These are phyloP conservation scores for Scyliorhinus canicula DNA, from an alignment of 2,797 vertebrate species.

Conservation along the genomic window DNA sequence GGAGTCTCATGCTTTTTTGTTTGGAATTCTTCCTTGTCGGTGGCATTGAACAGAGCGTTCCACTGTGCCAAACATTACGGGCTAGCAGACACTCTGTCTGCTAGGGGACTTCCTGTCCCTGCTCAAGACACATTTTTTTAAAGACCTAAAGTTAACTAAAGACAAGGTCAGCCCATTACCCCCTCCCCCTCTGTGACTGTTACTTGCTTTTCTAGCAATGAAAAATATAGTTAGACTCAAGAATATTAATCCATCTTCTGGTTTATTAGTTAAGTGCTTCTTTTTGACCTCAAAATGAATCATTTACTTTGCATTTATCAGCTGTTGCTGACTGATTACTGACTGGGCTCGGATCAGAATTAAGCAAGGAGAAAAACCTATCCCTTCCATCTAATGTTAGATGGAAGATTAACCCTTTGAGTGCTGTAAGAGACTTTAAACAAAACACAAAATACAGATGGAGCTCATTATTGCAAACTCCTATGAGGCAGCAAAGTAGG, in stretches of 20 bases:
- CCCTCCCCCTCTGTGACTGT: constrained; percentile 43
- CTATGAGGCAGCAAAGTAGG: neutral
- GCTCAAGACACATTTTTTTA: constrained; percentile 49
- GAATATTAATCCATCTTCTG: constrained; percentile 51
- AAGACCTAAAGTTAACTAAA: constrained; percentile 46
- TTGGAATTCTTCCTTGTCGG: constrained; percentile 45
- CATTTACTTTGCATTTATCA: constrained; percentile 46
- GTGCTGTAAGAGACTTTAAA: neutral
- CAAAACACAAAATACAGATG: neutral
- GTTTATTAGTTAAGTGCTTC: constrained; percentile 47
- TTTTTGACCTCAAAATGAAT: constrained; percentile 56
- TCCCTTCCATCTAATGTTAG: constrained; percentile 41
- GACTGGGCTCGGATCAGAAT: constrained; percentile 22
- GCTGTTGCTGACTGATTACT: constrained; percentile 42
- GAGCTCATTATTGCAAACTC: constrained; percentile 6
- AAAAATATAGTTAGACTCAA: constrained; percentile 48
- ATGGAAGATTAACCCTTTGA: constrained; percentile 39
- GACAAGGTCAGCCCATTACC: constrained; percentile 42
- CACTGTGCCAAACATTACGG: constrained; percentile 44
- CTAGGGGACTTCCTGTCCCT: constrained; percentile 63
- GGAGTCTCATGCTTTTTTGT: constrained; percentile 42
- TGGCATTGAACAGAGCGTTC: constrained; percentile 43
- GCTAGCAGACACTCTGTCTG: constrained; percentile 62
- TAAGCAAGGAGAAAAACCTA: constrained; percentile 40
- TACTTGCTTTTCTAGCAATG: constrained; percentile 43